These are phyloP conservation scores for Enteromius argenteus DNA, from an alignment of 2,797 vertebrate species.

Conservation along the genomic window DNA sequence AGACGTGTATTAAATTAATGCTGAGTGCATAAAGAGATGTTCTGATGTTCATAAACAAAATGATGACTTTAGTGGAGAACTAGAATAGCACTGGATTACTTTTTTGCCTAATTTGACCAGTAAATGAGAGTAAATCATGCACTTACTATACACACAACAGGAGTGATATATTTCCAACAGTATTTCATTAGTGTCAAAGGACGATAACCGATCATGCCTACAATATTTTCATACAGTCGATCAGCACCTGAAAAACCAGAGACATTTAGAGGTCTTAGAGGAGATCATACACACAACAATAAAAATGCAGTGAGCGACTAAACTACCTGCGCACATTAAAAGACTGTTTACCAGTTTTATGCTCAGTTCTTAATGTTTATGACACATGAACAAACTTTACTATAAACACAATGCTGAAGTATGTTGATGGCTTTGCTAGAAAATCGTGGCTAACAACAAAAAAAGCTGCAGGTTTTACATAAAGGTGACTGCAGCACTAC, in stretches of 20 bases:
- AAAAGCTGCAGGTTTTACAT: background rate
- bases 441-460: background rate
- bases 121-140: slow-evolving; percentile 6
- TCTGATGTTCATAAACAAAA: background rate
- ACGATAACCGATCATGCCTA: slow-evolving; percentile 83
- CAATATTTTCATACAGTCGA: slow-evolving; percentile 77
- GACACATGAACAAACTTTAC: background rate
- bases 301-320: background rate
- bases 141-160: slow-evolving; percentile 79
- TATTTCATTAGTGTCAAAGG: slow-evolving; percentile 76
- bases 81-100: background rate
- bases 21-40: background rate
- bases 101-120: background rate
- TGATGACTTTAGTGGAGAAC: background rate
- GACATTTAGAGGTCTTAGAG: background rate
- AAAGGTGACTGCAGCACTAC: background rate
- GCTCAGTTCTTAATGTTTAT: background rate
- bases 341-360: background rate
- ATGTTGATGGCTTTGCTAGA: background rate
- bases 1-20: background rate
- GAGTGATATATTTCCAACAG: slow-evolving; percentile 80
- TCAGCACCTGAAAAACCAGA: slow-evolving; percentile 71
- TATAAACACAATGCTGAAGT: background rate
- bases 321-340: background rate
- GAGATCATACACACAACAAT: background rate